Conservation (phyloP, 2,113 vertebrate species). For the Crypturellus undulatus region DNA sequence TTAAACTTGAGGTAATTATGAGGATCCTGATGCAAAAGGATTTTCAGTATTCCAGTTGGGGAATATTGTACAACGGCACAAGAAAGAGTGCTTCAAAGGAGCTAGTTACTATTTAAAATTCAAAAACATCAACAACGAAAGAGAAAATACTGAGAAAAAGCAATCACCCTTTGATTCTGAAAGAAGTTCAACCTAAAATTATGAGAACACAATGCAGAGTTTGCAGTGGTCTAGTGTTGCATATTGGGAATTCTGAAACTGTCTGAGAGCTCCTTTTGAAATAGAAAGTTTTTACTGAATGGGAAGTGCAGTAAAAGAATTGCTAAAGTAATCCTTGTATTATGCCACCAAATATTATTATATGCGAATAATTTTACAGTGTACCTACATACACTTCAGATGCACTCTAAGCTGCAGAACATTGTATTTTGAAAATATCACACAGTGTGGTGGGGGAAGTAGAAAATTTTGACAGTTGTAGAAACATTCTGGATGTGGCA, state of each 20-base stretch:
- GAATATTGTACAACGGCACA: accelerated
- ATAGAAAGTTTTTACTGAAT: background rate
- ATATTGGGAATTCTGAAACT: background rate
- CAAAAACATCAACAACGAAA: too few relatives aligned
- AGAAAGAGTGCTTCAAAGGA: background rate
- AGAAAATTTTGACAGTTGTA: background rate
- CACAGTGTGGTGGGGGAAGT: background rate
- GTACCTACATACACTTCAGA: accelerated
- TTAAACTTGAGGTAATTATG: background rate
- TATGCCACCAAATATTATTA: background rate
- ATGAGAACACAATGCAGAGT: accelerated
- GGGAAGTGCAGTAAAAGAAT: background rate
- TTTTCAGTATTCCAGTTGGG: background rate
- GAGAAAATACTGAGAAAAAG: too few relatives aligned
- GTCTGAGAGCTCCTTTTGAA: background rate
- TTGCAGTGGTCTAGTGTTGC: background rate
- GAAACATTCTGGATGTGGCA: background rate
- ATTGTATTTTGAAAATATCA: background rate
- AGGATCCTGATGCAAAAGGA: background rate
- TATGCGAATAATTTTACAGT: background rate
- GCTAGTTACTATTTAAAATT: background rate
- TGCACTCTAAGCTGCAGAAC: background rate
- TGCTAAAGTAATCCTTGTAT: background rate
- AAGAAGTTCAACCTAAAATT: background rate
- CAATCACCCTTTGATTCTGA: background rate